Evolutionary conservation across 2,888 invertebrate genomes (phyloP), one percentile per base, ranked within the genome.

Genomic region (Tortrix viridana): DNA sequence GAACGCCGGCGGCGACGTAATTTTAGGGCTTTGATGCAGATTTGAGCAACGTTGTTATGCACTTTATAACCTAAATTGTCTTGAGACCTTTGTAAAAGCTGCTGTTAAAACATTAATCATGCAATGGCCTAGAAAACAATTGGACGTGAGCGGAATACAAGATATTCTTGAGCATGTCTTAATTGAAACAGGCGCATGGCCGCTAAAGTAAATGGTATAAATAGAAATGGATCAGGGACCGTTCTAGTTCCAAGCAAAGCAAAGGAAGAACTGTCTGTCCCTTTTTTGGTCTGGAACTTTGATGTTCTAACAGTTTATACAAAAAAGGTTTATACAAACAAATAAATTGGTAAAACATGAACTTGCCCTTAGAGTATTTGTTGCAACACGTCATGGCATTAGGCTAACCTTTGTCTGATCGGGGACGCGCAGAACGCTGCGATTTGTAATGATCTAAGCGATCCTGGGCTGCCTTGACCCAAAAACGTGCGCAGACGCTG

Each of bases 391-490:
- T 48, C 63, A 53, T 60, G 54, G 63, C 63, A 63, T 63, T 63
- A 63, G 63, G 47, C 16, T 58, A 58, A 63, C 63, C 63, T 63
- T 63, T 63, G 63, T 63, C 41, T 23, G 32, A 50, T 50, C 46
- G 46, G 53, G 53, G 52, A 44, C 53, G 47, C 48, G 69, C 70
- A 71, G 60, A 63, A 57, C 67, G 65, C 67, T 74, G 75, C 75
- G 78, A 81, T 80, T 84, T 84, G 85, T 83, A 80, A 75, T 85
- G 82, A 86, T 87, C 81, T 57, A 73, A 81, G 76, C 82, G 79
- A 80, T 88, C 86, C 88, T 81, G 74, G 75, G 79, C 74, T 82
- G 82, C 90, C 90, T 90, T 90, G 90, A 89, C 90, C 89, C 80
- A 87, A 85, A 89, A 88, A 84, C 77, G 71, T 65, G 77, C 76